Conservation (phyloP, 1,140 invertebrate genomes). For the Tigriopus japonicus region DNA sequence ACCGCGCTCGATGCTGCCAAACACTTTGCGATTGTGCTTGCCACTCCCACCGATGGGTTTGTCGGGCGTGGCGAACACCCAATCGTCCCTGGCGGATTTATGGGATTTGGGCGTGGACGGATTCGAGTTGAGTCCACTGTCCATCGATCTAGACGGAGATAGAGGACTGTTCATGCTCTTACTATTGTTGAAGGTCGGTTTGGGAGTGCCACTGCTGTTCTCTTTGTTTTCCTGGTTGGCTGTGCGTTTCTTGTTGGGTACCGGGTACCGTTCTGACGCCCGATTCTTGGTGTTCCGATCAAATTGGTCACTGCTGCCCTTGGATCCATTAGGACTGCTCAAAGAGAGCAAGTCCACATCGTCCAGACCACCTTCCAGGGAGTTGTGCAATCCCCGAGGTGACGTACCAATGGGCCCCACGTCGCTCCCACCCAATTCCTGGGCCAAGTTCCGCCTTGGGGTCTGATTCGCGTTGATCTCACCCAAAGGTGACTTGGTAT, state of each 20-base stretch:
- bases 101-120: neutral
- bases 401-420: conserved; percentile 16
- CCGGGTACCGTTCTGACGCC: conserved; percentile 11
- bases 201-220: neutral
- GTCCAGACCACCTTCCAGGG: conserved; percentile 26
- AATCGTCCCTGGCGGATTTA: conserved; percentile 15
- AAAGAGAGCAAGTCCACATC: conserved; percentile 24
- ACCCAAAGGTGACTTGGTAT: neutral
- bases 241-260: conserved; percentile 10
- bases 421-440: neutral
- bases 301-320: neutral
- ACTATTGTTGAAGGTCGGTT: too few relatives aligned
- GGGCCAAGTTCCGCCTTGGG: conserved; percentile 2
- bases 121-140: conserved; percentile 22
- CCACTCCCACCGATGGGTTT: conserved; percentile 20
- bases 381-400: conserved; percentile 21
- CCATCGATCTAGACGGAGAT: conserved; percentile 31
- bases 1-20: conserved; percentile 47
- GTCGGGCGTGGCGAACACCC: conserved; percentile 14
- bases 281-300: conserved; percentile 8
- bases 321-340: conserved; percentile 16
- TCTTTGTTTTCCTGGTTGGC: neutral
- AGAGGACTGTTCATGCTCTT: conserved; percentile 19
- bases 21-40: conserved; percentile 37
- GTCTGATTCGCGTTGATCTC: neutral